A percentile compares a stretch with the other conserved stretches of the same genome.
Evolutionary conservation across 2,888 invertebrate species (phyloP).

Genomic region (Acanthacorydalis orientalis): DNA sequence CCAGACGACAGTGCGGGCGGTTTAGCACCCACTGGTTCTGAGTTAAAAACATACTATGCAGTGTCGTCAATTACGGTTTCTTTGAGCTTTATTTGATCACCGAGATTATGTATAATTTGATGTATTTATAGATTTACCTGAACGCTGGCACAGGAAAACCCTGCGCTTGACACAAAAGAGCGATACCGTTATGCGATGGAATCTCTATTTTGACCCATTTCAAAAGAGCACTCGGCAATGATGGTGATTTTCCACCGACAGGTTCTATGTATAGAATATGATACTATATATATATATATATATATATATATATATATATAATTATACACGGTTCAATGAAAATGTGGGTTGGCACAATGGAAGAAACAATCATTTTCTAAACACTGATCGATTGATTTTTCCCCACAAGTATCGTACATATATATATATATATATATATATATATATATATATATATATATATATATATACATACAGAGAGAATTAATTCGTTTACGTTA

Average conservation of each 20-base stretch:
- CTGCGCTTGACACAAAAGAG: conserved; percentile 35
- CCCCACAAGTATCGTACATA: no score
- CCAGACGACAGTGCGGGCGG: conserved; percentile 53
- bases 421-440: no score
- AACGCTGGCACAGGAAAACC: conserved; percentile 37
- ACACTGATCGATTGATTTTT: no score
- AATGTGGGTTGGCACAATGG: no score
- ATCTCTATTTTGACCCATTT: conserved; percentile 20
- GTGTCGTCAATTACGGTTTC: no score
- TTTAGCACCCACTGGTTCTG: conserved; percentile 54
- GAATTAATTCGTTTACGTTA: no score
- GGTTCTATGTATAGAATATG: conserved; percentile 17
- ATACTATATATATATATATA: conserved; percentile 5
- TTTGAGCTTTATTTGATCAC: not conserved
- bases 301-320: conserved; percentile 7
- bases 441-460: no score
- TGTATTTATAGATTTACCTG: conserved; percentile 24
- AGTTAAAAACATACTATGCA: conserved; percentile 13
- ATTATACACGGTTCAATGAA: no score
- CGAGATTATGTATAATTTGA: not conserved
- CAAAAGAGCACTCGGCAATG: conserved; percentile 18
- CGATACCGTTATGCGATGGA: conserved; percentile 18
- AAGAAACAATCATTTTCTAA: no score
- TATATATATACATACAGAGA: no score
- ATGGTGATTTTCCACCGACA: conserved; percentile 21